Evolutionary conservation across 2,113 vertebrate genomes (phyloP).

Genomic region (Baryphthengus martii): DNA sequence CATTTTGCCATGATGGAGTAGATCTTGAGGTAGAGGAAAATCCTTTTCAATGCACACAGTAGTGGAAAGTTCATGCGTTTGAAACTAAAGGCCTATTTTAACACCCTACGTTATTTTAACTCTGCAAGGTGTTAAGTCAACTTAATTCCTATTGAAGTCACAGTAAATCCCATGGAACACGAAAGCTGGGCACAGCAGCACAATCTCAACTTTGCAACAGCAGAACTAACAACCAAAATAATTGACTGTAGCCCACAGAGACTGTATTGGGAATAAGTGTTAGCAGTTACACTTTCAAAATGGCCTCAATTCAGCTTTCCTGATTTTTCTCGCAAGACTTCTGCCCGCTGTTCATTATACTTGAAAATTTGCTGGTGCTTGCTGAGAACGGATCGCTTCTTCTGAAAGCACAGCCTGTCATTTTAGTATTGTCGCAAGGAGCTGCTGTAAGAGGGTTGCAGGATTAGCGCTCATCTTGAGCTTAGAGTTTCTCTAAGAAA

Average conservation of each 20-base stretch:
- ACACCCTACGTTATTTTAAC: not conserved
- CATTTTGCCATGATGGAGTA: not conserved
- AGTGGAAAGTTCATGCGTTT: not conserved
- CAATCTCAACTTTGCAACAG: not conserved
- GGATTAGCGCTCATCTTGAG: not conserved
- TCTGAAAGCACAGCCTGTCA: not conserved
- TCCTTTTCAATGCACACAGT: not conserved
- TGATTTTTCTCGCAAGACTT: not conserved
- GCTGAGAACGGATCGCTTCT: not conserved
- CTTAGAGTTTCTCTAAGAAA: conserved; percentile 9
- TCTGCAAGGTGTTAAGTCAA: not conserved
- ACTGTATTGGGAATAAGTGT: not conserved
- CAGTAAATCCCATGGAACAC: not conserved
- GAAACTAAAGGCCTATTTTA: not conserved
- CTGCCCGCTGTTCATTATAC: not conserved
- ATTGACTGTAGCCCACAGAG: conserved; percentile 27
- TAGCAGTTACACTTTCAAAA: not conserved
- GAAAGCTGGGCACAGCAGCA: conserved; percentile 16
- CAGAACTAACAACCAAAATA: not conserved
- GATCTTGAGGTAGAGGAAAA: not conserved
- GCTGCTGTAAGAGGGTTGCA: conserved; percentile 24
- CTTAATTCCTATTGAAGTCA: conserved; percentile 6
- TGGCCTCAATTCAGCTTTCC: conserved; percentile 12
- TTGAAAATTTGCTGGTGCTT: conserved; percentile 11
- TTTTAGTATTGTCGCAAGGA: conserved; percentile 4